These are phyloP conservation scores for Meriones psammophilus DNA, from an alignment of 2,797 vertebrate species.

Conservation along the genomic window DNA sequence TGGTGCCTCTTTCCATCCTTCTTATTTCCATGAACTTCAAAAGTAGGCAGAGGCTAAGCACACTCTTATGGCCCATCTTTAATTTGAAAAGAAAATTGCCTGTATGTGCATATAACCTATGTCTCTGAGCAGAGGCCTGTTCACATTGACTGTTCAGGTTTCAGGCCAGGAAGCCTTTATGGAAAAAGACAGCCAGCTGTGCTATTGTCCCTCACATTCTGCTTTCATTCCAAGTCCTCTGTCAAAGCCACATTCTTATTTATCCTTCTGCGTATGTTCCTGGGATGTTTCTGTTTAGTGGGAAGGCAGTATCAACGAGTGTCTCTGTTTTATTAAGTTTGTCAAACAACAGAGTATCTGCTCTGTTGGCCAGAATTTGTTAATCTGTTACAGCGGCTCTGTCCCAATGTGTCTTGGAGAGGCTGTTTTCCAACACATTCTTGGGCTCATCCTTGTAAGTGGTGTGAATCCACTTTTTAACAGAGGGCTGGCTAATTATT, in stretches of 20 bases:
- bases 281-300: conserved; percentile 61
- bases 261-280: conserved; percentile 69
- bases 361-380: conserved; percentile 77
- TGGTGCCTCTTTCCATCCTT: not conserved
- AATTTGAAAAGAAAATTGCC: not conserved
- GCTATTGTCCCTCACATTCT: conserved; percentile 23
- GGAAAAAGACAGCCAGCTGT: not conserved
- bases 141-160: not conserved
- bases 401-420: conserved; percentile 65
- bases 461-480: conserved; percentile 48
- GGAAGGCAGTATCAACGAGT: conserved; percentile 26
- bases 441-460: conserved; percentile 66
- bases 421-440: conserved; percentile 64
- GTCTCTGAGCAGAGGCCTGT: not conserved
- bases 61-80: not conserved
- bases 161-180: not conserved
- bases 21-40: not conserved
- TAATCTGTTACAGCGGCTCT: conserved; percentile 70
- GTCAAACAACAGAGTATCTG: conserved; percentile 74
- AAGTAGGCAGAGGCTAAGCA: not conserved
- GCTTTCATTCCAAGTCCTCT: conserved; percentile 48
- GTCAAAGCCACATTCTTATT: conserved; percentile 65
- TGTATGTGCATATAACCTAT: not conserved
- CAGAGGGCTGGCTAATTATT: conserved; percentile 24
- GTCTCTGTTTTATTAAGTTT: conserved; percentile 79